Evolutionary conservation across 2,888 invertebrate genomes (phyloP), one percentile per base, ranked within the genome.

Genomic region (Trachelus iudaicus): DNA sequence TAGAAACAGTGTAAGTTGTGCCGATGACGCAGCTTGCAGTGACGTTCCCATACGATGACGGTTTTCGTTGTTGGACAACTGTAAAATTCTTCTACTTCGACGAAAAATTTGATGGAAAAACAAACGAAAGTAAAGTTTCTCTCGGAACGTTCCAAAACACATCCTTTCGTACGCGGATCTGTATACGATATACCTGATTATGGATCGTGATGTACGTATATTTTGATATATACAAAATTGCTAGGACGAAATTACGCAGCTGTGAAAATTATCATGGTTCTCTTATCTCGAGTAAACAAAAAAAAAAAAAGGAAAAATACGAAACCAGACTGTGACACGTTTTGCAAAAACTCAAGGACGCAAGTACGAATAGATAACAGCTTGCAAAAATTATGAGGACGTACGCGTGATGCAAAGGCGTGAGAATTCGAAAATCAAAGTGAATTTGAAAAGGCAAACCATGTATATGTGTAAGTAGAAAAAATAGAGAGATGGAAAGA

Each of bases 1-100:
- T 81, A 33, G 69, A 69, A 31, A 69, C 31, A 31, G 69, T 69
- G 69, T 69, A 88, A 89, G 90, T 91, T 91, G 91, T 91, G 91
- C 91, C 91, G 91, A 91, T 91, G 91, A 91, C 91, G 91, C 91
- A 91, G 91, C 91, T 91, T 90, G 90, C 89, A 89, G 90, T 88
- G 89, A 89, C 88, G 88, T 90, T 90, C 89, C 89, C 90, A 89
- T 88, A 89, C 87, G 90, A 90, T 88, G 90, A 87, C 87, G 87
- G 89, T 77, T 87, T 76, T 89, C 89, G 88, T 88, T 89, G 89
- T 89, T 89, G 87, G 88, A 87, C 87, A 82, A 90, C 91, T 90
- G 90, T 83, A 90, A 90, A 87, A 88, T 89, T 73, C 73, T 71
- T 74, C 34, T 73, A 75, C 34, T 69, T 37, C 34, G 73, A 76